Evolutionary conservation across 2,888 invertebrate genomes (phyloP), one percentile per base, ranked within the genome.

Genomic region (Agonopterix subpropinquella): DNA sequence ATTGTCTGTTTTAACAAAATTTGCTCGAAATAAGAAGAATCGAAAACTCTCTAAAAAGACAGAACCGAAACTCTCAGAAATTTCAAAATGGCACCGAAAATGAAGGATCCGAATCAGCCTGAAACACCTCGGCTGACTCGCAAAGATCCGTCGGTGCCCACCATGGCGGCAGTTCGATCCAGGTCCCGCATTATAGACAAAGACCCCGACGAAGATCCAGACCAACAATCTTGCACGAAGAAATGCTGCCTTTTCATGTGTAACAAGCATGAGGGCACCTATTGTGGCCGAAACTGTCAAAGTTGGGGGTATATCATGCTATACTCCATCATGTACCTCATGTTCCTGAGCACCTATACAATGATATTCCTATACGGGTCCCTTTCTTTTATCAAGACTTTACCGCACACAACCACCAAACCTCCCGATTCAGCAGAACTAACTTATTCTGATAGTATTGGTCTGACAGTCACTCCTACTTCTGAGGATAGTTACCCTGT

Each of bases 391-490:
- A 53, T 86, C 8, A 79, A 72, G 57, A 13, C 11, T 11, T 28
- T 28, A 5, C 28, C 28, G 28, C 4, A 1, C 28, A 13, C 8
- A 7, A 9, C 1, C 8, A 8, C 0, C 8, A 4, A 1, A 10
- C 10, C 11, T 11, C 9, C 4, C 15, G n/a, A 4, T 8, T 9
- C 11, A n/a, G 1, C 4, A 8, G 10, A 7, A 11, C 8, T 4
- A 4, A 65, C 73, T 0, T 83, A 74, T 53, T 58, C 75, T 0
- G 57, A 67, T n/a, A 77, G 72, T 0, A 66, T 87, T 15, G 87
- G 87, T 1, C 53, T 87, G 0, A 64, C 85, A 7, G 84, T 78
- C 0, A 70, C 73, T 1, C 87, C 87, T 0, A 67, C 77, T 1
- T 65, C 77, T 1, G 53, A 65, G n/a, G 68, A 39, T 47, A 28